Evolutionary conservation across 2,797 vertebrate species (phyloP).

Genomic region (Rhabdomys pumilio): DNA sequence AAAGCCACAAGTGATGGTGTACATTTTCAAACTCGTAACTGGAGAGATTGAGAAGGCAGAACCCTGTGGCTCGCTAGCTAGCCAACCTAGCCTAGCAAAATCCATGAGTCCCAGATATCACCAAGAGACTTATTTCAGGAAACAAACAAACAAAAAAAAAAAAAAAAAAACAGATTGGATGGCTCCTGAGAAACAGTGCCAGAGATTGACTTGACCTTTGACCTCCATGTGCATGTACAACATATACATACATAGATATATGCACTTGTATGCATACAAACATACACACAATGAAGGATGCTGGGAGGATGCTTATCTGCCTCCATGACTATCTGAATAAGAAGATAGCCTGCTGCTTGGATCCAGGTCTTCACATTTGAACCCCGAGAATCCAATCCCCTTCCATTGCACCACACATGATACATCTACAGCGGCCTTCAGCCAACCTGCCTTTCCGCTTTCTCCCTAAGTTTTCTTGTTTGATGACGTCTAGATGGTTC

Average conservation of each 20-base stretch:
- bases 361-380: not conserved
- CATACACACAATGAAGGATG: not conserved
- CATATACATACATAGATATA: not conserved
- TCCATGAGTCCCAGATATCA: not conserved
- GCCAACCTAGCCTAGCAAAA: not conserved
- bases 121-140: not conserved
- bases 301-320: not conserved
- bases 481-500: not conserved
- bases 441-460: not conserved
- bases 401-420: not conserved
- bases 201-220: not conserved
- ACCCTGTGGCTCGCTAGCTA: not conserved
- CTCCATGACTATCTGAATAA: not conserved
- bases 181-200: not conserved
- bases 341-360: not conserved
- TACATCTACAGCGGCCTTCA: not conserved
- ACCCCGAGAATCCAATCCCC: not conserved
- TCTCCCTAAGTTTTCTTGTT: constrained; percentile 3
- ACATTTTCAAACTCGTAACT: not conserved
- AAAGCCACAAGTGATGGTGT: not conserved
- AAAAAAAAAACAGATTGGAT: not conserved
- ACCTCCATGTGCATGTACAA: not conserved
- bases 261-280: not conserved
- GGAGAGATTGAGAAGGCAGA: not conserved
- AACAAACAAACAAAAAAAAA: not conserved